Percentiles rank a stretch among this genome's conserved stretches.
These are phyloP conservation scores for Halichondria panicea DNA, from an alignment of 37 sponge, comb jelly and placozoan genomes.

Conservation along the genomic window DNA sequence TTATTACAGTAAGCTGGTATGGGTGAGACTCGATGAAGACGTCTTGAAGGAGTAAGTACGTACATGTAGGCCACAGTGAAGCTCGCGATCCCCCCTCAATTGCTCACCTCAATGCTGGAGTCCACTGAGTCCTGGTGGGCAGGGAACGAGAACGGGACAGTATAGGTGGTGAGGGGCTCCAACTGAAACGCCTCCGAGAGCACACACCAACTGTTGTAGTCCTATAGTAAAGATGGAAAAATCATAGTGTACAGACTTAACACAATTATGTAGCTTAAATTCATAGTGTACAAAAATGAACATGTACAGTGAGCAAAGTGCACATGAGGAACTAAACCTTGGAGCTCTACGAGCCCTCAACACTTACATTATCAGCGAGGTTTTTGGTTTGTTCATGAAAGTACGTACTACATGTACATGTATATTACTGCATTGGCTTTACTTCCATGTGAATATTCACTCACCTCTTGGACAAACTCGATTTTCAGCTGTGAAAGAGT, in stretches of 20 bases:
- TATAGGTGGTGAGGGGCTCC: conserved; percentile 2
- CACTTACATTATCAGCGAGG: background rate
- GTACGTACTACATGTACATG: background rate
- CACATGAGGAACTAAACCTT: background rate
- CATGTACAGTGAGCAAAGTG: background rate
- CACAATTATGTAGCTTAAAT: too few species aligned
- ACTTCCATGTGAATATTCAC: too few species aligned
- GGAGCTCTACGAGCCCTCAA: background rate
- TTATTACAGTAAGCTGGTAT: too few species aligned
- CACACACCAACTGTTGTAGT: conserved; percentile 27
- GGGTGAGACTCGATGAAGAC: too few species aligned
- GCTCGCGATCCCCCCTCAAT: background rate
- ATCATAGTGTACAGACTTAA: too few species aligned
- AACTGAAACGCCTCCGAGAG: conserved; percentile 2
- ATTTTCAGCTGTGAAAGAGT: conserved; percentile 16
- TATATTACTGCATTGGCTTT: too few species aligned
- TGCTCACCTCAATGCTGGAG: conserved; percentile 14
- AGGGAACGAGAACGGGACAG: conserved; percentile 40
- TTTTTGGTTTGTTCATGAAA: background rate
- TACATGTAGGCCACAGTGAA: too few species aligned
- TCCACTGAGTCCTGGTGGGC: conserved; percentile 14
- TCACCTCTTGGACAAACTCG: conserved; percentile 24
- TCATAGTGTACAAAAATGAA: too few species aligned
- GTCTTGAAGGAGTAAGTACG: too few species aligned
- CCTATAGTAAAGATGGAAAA: conserved; percentile 6